Evolutionary conservation across 2,888 invertebrate species (phyloP).

Genomic region (Sarcophaga carnaria): DNA sequence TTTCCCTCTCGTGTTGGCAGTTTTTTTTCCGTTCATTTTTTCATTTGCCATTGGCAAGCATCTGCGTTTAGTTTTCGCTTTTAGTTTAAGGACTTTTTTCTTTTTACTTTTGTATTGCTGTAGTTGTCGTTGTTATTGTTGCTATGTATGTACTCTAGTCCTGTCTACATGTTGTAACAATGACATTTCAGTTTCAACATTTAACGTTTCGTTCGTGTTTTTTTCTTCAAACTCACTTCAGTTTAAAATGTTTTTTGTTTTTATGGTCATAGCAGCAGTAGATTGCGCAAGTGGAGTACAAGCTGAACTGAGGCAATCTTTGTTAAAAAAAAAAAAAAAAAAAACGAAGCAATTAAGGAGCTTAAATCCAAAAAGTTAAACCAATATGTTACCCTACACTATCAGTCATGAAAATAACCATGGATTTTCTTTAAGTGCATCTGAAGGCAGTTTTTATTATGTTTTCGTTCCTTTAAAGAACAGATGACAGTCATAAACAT

Average conservation of each 20-base stretch:
- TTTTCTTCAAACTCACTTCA: not conserved
- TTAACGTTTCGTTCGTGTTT: slow-evolving; percentile 30
- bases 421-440: too few relatives aligned
- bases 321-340: not conserved
- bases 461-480: too few relatives aligned
- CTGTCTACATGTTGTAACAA: slow-evolving; percentile 69
- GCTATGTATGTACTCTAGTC: slow-evolving; percentile 64
- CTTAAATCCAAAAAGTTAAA: not conserved
- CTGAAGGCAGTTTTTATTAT: too few relatives aligned
- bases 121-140: slow-evolving; percentile 36
- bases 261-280: slow-evolving; percentile 1
- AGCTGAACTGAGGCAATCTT: slow-evolving; percentile 29
- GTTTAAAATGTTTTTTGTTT: slow-evolving; percentile 1
- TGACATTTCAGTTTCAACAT: slow-evolving; percentile 68
- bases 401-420: not conserved
- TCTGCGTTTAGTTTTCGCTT: slow-evolving; percentile 69
- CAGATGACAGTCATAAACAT: too few relatives aligned
- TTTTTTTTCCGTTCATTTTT: slow-evolving; percentile 20
- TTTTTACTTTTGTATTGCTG: slow-evolving; percentile 22
- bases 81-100: slow-evolving; percentile 35
- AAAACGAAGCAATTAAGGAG: not conserved
- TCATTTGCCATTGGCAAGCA: slow-evolving; percentile 44
- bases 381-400: not conserved
- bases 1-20: not conserved
- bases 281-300: slow-evolving; percentile 36